Percentiles rank a stretch among this genome's conserved stretches.
These are phyloP conservation scores for Eleutherodactylus coqui DNA, from an alignment of 2,797 vertebrate genomes.

Conservation along the genomic window DNA sequence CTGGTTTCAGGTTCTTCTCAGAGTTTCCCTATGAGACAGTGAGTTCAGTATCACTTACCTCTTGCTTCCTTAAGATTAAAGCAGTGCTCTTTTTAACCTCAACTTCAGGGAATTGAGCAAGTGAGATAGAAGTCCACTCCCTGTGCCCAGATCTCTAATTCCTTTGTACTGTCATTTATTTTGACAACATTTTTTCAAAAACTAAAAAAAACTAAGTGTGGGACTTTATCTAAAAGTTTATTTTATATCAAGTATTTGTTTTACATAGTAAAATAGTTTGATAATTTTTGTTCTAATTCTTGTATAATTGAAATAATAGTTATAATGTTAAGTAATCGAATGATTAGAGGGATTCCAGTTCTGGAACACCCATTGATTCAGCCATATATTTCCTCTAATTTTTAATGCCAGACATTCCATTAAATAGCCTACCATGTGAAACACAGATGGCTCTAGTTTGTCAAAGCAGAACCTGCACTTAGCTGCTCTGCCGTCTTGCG, in stretches of 20 bases:
- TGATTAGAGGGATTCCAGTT: too few species aligned
- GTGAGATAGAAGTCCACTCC: conserved; percentile 27
- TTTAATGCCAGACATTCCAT: too few species aligned
- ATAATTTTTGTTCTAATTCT: neutral
- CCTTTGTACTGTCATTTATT: neutral
- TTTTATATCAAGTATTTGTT: neutral
- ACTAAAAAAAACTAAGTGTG: neutral
- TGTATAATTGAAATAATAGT: too few species aligned
- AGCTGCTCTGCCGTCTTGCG: too few species aligned
- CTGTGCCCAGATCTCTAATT: neutral
- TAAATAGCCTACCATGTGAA: too few species aligned
- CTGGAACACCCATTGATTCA: too few species aligned
- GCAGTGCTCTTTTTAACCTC: conserved; percentile 38
- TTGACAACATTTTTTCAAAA: neutral
- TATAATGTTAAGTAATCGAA: too few species aligned
- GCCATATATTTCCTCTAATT: too few species aligned
- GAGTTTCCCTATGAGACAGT: conserved; percentile 58
- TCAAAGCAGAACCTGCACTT: neutral
- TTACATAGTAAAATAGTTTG: neutral
- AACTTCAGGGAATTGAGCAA: conserved; percentile 53
- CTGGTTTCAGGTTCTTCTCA: conserved; percentile 43
- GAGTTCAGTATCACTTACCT: conserved; percentile 53
- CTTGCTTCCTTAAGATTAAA: conserved; percentile 61
- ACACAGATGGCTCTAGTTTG: neutral
- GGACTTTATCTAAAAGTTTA: neutral